Evolutionary conservation across 2,888 invertebrate species (phyloP), one percentile per base, ranked within the genome.

Genomic region (Drosophila picticornis): DNA sequence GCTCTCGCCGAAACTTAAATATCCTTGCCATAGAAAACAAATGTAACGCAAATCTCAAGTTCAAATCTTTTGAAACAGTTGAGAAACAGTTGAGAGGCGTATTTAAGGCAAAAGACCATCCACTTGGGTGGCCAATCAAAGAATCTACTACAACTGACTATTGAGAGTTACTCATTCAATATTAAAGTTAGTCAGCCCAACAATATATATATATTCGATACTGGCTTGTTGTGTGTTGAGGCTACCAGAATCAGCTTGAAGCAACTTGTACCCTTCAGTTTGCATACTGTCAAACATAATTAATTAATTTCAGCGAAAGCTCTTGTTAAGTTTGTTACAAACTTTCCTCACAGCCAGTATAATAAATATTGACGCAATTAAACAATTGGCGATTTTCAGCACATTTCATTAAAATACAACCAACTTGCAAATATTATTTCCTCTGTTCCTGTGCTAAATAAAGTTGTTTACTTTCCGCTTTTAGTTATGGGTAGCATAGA

Each of bases 271-370:
- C 78, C 80, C 77, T 68, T 74, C 75, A 72, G 59, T 59, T 67
- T 66, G 75, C 72, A 57, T 75, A 71, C 57, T 66, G 80, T 70
- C 71, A 59, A 76, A 72, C 43, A 88, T 84, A 89, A 75, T 86
- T 88, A 84, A 84, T 84, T 87, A 79, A 76, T 73, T 81, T 71
- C 64, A 34, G 64, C 63, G 55, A 34, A 52, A 65, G 60, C 62
- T 66, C 68, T 40, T 68, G 64, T 59, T n/a, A 64, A 66, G 53
- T 65, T 65, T 36, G 38, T 51, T 27, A 19, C 56, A 53, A 74
- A 75, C 57, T 74, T 74, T 58, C 27, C 43, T 50, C 55, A 64
- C 57, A 40, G 70, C 32, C 36, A 10, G 65, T 11, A 11, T 62
- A 43, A 66, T 60, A 58, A 75, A 80, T 75, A 75, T 77, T 80